phyloP scores from a whole-genome alignment of 2,113 vertebrate genomes.

The Symphodus melops region DNA sequence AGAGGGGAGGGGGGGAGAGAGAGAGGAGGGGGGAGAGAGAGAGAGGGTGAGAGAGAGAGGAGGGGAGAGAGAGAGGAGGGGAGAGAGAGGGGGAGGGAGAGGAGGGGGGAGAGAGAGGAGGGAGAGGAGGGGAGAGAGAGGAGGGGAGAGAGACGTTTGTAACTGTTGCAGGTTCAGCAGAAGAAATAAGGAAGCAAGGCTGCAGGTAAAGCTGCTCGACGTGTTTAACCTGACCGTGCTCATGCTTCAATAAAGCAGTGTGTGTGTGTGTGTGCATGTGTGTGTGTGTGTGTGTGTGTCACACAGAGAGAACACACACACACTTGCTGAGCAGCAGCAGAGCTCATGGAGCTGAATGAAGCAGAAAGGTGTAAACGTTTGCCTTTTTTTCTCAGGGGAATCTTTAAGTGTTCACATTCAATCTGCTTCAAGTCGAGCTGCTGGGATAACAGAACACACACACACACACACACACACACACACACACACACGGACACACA shows the following conservation, averaged over 20 bases:
- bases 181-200: conserved; percentile 1
- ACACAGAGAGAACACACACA: neutral
- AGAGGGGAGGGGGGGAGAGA: neutral
- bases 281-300: conserved; percentile 32
- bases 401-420: conserved; percentile 49
- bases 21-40: neutral
- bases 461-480: too few relatives aligned
- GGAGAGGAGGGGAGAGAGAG: neutral
- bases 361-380: conserved; percentile 2
- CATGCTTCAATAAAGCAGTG: conserved; percentile 24
- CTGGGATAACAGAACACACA: conserved; percentile 15
- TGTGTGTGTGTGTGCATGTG: conserved; percentile 33
- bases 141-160: neutral
- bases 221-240: conserved; percentile 35
- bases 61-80: neutral
- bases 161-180: conserved; percentile 25
- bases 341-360: conserved; percentile 15
- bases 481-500: too few relatives aligned
- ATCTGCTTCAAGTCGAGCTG: conserved; percentile 30
- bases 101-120: neutral
- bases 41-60: too few relatives aligned
- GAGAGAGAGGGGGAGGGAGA: neutral
- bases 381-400: conserved; percentile 47
- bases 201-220: conserved; percentile 7
- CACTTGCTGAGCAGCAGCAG: neutral